Evolutionary conservation across 2,888 invertebrate species (phyloP).

Genomic region (Acanthococcus lagerstroemiae): DNA sequence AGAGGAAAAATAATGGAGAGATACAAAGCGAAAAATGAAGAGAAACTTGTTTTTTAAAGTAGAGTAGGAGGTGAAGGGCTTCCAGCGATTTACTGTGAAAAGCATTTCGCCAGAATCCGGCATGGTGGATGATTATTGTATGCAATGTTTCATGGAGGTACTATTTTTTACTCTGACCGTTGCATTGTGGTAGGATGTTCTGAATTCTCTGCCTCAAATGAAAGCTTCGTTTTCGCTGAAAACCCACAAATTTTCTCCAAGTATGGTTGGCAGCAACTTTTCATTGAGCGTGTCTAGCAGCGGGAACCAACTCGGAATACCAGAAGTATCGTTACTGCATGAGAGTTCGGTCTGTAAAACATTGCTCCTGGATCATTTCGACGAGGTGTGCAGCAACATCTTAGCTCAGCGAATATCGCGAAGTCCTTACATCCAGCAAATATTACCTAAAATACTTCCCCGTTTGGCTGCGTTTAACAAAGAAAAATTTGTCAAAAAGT

Average conservation of each 20-base stretch:
- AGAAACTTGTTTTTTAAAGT: no score
- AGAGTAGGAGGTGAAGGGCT: no score
- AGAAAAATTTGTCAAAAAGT: slow-evolving; percentile 62
- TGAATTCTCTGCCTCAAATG: slow-evolving; percentile 48
- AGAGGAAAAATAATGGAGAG: no score
- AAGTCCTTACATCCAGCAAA: slow-evolving; percentile 73
- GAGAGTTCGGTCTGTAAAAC: slow-evolving; percentile 71
- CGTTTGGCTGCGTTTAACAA: slow-evolving; percentile 87
- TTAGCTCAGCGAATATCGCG: slow-evolving; percentile 66
- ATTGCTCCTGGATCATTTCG: slow-evolving; percentile 72
- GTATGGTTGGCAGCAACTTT: neutral
- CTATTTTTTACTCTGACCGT: neutral
- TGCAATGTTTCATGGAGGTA: no score
- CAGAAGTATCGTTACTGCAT: slow-evolving; percentile 31
- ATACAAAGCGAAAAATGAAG: no score
- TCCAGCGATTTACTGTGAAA: no score
- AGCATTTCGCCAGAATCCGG: no score
- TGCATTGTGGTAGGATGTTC: slow-evolving; percentile 33
- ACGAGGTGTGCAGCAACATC: slow-evolving; percentile 65
- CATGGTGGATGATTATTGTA: no score
- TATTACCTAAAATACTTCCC: slow-evolving; percentile 76
- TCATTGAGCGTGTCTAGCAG: neutral
- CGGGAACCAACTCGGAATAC: slow-evolving; percentile 18
- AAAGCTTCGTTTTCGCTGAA: slow-evolving; percentile 51
- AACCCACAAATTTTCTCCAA: slow-evolving; percentile 10